Evolutionary conservation across 2,113 vertebrate species (phyloP).

Genomic region (Centrocercus urophasianus): DNA sequence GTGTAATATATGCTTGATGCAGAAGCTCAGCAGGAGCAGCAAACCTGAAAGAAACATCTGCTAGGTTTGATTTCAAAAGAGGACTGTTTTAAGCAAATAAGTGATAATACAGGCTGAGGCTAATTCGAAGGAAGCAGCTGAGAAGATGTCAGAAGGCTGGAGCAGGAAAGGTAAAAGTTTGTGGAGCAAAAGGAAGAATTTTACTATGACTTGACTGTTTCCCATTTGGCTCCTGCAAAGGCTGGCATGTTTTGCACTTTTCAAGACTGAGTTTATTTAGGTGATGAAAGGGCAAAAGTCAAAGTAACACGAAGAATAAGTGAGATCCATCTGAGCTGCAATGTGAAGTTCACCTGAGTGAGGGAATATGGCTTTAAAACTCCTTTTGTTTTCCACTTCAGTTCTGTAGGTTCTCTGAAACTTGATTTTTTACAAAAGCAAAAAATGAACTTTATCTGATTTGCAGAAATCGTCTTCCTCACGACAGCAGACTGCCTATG

Average conservation of each 20-base stretch:
- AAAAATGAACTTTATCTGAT: slow-evolving; percentile 40
- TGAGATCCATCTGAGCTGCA: neutral
- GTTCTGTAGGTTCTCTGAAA: neutral
- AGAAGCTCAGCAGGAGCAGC: neutral
- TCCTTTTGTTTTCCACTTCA: neutral
- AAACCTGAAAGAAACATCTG: fast-evolving
- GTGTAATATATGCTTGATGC: neutral
- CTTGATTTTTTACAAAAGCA: neutral
- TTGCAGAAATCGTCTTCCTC: slow-evolving; percentile 83
- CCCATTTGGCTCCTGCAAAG: neutral
- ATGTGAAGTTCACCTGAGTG: neutral
- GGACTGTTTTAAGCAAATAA: neutral
- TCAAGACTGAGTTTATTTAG: neutral
- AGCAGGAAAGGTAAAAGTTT: neutral
- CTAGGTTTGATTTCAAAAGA: neutral
- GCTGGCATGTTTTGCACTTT: fast-evolving
- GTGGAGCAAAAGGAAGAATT: neutral
- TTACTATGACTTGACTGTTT: neutral
- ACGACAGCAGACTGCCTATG: slow-evolving; percentile 77
- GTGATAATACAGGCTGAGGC: neutral
- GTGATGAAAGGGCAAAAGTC: neutral
- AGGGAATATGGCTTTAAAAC: fast-evolving
- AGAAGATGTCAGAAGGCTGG: neutral
- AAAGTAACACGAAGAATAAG: neutral
- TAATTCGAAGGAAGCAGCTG: fast-evolving